Percentiles rank a stretch among this genome's conserved stretches.
Evolutionary conservation across 1,140 invertebrate genomes (phyloP).

Genomic region (Eueides isabella): DNA sequence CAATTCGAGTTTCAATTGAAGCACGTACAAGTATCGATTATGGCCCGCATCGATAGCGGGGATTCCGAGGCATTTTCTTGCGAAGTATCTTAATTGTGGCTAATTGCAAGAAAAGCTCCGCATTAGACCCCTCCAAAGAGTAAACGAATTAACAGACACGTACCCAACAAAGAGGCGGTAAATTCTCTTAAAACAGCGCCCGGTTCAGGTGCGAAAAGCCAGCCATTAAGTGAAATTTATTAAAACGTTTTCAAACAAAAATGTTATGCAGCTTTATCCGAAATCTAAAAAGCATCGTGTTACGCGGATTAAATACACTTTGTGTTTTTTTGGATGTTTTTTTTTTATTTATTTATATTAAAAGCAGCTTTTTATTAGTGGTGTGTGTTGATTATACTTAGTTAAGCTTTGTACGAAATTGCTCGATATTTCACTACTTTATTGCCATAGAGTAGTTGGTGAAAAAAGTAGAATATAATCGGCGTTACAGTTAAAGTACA

Average conservation of each 20-base stretch:
- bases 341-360: background rate
- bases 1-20: slow-evolving; percentile 3
- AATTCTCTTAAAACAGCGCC: slow-evolving; percentile 71
- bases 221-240: slow-evolving; percentile 72
- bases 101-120: slow-evolving; percentile 74
- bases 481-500: too few relatives aligned
- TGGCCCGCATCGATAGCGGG: slow-evolving; percentile 28
- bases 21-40: slow-evolving; percentile 30
- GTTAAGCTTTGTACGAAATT: background rate
- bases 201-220: slow-evolving; percentile 74
- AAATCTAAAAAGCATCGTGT: slow-evolving; percentile 12
- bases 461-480: too few relatives aligned
- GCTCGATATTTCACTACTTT: background rate
- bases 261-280: slow-evolving; percentile 36
- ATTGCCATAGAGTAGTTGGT: background rate
- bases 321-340: slow-evolving; percentile 22
- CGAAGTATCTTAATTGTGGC: slow-evolving; percentile 73
- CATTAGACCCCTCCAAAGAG: slow-evolving; percentile 68
- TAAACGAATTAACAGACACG: slow-evolving; percentile 78
- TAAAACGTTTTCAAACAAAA: slow-evolving; percentile 54
- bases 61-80: slow-evolving; percentile 46
- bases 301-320: slow-evolving; percentile 26
- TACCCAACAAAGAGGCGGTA: slow-evolving; percentile 65
- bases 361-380: background rate
- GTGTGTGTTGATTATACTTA: background rate